phyloP scores from a whole-genome alignment of 1,140 invertebrate species.

The Scaptodrosophila lebanonensis region DNA sequence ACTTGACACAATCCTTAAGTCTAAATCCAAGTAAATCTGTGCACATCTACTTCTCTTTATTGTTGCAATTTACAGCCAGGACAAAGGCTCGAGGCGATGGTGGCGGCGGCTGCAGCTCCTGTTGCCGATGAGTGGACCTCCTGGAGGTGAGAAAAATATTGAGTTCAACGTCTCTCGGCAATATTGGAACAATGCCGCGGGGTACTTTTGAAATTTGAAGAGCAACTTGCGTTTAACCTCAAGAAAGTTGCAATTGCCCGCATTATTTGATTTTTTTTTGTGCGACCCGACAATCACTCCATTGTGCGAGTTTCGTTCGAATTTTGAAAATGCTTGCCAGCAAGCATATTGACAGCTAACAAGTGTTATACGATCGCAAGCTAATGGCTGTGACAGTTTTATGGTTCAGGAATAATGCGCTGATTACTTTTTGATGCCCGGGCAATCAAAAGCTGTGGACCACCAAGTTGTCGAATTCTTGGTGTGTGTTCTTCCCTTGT shows the following conservation, averaged over 20 bases:
- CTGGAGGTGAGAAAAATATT: conserved; percentile 75
- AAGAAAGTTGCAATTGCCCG: conserved; percentile 76
- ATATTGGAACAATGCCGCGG: conserved; percentile 35
- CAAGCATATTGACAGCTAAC: conserved; percentile 52
- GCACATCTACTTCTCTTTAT: conserved; percentile 44
- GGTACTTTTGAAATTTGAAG: conserved; percentile 33
- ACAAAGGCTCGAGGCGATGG: conserved; percentile 45
- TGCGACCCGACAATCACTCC: conserved; percentile 12
- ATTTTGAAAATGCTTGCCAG: too few relatives aligned
- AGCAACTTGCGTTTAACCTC: conserved; percentile 75
- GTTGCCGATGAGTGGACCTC: conserved; percentile 59
- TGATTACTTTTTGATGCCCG: conserved; percentile 24
- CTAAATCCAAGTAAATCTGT: conserved; percentile 52
- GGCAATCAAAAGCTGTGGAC: conserved; percentile 63
- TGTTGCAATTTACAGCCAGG: conserved; percentile 50
- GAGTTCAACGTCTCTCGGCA: conserved; percentile 43
- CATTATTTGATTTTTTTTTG: too few relatives aligned
- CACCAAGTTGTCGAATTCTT: conserved; percentile 46
- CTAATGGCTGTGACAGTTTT: conserved; percentile 36
- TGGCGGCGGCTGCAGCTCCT: too few relatives aligned
- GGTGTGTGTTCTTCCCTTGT: conserved; percentile 55
- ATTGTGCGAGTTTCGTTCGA: conserved; percentile 43
- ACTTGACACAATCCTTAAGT: conserved; percentile 59
- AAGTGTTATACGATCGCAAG: conserved; percentile 65
- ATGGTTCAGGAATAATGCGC: conserved; percentile 31